These are phyloP conservation scores for Palloptera scutellata DNA, from an alignment of 2,888 invertebrate genomes.

Conservation along the genomic window DNA sequence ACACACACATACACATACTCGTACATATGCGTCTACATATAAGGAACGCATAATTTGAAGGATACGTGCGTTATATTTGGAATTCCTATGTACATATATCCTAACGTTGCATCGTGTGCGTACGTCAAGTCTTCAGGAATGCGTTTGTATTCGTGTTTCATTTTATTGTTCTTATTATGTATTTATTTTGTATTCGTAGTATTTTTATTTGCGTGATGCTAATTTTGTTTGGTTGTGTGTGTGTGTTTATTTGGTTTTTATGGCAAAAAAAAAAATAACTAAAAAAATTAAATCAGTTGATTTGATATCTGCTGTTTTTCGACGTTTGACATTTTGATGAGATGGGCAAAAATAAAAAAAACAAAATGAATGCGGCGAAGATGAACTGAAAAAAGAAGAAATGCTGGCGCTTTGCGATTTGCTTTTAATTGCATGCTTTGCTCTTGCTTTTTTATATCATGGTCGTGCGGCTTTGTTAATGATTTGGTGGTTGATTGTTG, in stretches of 20 bases:
- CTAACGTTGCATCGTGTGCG: slow-evolving; percentile 5
- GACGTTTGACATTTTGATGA: not conserved
- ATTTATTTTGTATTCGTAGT: slow-evolving; percentile 11
- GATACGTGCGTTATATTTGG: slow-evolving; percentile 1
- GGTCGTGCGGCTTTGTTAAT: slow-evolving; percentile 6
- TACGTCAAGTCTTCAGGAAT: not conserved
- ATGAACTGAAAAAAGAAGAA: no score
- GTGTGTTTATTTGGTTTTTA: not conserved
- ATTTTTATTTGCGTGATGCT: not conserved
- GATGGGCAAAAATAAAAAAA: not conserved
- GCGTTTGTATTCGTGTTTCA: slow-evolving; percentile 5
- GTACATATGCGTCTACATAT: not conserved
- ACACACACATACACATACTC: not conserved
- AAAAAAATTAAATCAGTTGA: no score
- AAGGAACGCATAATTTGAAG: slow-evolving; percentile 20
- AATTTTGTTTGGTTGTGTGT: not conserved
- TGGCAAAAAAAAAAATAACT: no score
- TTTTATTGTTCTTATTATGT: slow-evolving; percentile 32
- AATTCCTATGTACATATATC: not conserved
- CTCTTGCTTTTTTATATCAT: not conserved
- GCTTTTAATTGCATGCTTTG: not conserved
- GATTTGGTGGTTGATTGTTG: not conserved
- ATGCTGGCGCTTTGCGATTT: no score
- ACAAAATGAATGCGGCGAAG: no score
- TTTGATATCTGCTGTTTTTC: not conserved